Conservation (phyloP, 2,113 vertebrate genomes). For the Myrmophylax atrothorax region DNA sequence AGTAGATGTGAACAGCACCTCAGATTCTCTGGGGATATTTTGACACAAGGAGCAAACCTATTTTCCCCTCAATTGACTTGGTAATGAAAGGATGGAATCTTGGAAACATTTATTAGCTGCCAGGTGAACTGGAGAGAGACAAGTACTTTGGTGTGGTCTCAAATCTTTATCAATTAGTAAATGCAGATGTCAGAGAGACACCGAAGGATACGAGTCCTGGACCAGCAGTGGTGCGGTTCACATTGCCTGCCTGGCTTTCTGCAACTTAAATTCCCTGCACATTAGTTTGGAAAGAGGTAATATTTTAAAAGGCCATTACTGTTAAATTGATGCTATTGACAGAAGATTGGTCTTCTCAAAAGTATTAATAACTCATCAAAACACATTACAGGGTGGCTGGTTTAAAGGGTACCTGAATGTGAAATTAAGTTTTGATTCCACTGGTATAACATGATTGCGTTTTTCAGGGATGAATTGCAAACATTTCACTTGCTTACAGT, state of each 20-base stretch:
- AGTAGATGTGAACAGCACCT: neutral
- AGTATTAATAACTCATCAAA: conserved; percentile 34
- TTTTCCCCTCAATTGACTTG: conserved; percentile 12
- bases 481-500: neutral
- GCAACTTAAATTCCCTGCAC: neutral
- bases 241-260: neutral
- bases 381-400: neutral
- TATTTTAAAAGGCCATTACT: conserved; percentile 41
- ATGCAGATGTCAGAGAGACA: neutral
- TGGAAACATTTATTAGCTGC: neutral
- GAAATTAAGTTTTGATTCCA: conserved; percentile 5
- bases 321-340: conserved; percentile 13
- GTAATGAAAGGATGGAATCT: conserved; percentile 8
- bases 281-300: neutral
- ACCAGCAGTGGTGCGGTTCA: neutral
- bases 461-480: conserved; percentile 10
- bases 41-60: conserved; percentile 1
- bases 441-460: neutral
- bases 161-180: conserved; percentile 32
- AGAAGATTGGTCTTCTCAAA: conserved; percentile 7
- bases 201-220: neutral
- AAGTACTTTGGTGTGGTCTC: neutral
- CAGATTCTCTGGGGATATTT: neutral
- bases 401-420: conserved; percentile 11
- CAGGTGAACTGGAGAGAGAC: neutral